Conservation (phyloP, 2,113 vertebrate species). For the Peromyscus leucopus region DNA sequence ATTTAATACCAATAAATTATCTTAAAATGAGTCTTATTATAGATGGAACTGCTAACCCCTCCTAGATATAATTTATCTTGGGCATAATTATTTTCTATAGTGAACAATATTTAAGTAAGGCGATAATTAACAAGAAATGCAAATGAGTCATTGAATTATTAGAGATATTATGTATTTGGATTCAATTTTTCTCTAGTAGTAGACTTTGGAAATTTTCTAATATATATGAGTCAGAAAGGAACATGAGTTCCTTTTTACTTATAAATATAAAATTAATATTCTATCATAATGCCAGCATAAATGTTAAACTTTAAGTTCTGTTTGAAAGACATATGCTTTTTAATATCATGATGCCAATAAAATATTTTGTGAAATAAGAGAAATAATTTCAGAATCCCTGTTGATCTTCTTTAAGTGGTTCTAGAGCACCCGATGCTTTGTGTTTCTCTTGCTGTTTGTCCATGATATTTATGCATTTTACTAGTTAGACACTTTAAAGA, state of each 20-base stretch:
- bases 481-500: background rate
- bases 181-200: constrained; percentile 28
- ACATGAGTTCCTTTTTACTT: background rate
- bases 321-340: constrained; percentile 8
- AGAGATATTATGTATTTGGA: constrained; percentile 21
- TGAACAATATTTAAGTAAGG: background rate
- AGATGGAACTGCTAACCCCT: background rate
- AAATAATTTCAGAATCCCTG: constrained; percentile 41
- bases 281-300: background rate
- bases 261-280: background rate
- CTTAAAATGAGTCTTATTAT: constrained; percentile 45
- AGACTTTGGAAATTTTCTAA: background rate
- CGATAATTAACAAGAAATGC: constrained; percentile 20
- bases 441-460: constrained; percentile 19
- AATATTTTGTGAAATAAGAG: background rate
- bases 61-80: constrained; percentile 33
- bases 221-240: background rate
- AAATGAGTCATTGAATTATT: constrained; percentile 52
- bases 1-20: constrained; percentile 16
- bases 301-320: background rate
- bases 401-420: constrained; percentile 4
- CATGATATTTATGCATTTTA: constrained; percentile 17
- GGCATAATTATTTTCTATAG: constrained; percentile 47
- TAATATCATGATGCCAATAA: background rate
- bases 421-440: background rate